Base-by-base conservation (phyloP, 2,113 vertebrate species). In the Triplophysa siluroides region DNA sequence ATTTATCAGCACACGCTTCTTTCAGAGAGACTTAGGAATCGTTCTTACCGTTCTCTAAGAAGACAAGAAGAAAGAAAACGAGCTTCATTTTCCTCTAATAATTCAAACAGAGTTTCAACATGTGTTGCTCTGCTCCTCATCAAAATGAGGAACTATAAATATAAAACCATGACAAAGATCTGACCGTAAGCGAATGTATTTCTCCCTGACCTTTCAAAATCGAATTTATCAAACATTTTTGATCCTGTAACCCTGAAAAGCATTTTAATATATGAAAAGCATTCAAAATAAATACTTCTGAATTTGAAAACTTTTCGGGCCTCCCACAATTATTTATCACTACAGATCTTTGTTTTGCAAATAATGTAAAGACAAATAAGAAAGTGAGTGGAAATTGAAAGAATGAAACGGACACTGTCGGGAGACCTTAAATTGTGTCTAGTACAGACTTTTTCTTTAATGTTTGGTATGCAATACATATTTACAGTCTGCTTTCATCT, bases 31-130 rank as follows among this genome's bases (percentile, higher is more conserved):
- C 16, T 7, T 2, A 66, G n/a, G 0, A 71, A 18, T 1, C 6
- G 14, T 23, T 26, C 84, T 86, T 16, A 86, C 82, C 79, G 9
- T 38, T 72, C 8, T 33, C 64, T 9, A 82, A 62, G n/a, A 65
- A 50, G 2, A 83, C 23, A 19, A 83, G 8, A 13, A 83, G 26
- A 60, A 81, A 63, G 58, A 80, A 80, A n/a, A 82, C 9, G 58
- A 67, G 77, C 67, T 67, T 82, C 83, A 82, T 85, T 43, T 38
- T 70, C 11, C 19, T 61, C 9, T 33, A 1, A 26, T 21, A 47
- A 4, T 26, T 43, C 8, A 50, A 56, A 45, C 26, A 26, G 18
- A 3, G 12, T 13, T 38, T 8, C 0, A 41, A 26, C 11, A 33
- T n/a, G 2, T 12, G 14, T 41, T 19, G 8, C 8, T 21, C 11